Percentiles rank a stretch among this genome's conserved stretches.
Evolutionary conservation across 2,888 invertebrate genomes (phyloP).

Genomic region (Nipponacmea schrenckii): DNA sequence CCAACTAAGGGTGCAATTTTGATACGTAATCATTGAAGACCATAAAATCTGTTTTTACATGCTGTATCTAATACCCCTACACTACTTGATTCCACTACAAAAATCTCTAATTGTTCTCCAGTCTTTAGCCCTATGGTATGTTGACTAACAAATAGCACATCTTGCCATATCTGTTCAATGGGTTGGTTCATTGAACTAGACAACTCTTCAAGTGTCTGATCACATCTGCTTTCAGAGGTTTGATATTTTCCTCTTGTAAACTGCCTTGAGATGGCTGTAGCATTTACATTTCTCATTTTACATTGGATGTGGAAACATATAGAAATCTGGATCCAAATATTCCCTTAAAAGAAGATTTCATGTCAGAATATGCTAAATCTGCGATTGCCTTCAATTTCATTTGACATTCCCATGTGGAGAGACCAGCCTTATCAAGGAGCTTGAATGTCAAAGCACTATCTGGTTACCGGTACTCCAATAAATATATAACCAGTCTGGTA

Average conservation of each 20-base stretch:
- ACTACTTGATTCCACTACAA: no score
- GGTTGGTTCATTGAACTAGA: constrained; percentile 2
- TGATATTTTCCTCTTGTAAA: not conserved
- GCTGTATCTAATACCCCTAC: no score
- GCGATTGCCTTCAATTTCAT: constrained; percentile 19
- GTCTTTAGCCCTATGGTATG: constrained; percentile 12
- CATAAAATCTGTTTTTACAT: no score
- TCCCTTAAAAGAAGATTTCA: constrained; percentile 20
- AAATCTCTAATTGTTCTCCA: no score
- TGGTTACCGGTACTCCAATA: not conserved
- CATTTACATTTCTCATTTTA: not conserved
- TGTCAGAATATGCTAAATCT: constrained; percentile 11
- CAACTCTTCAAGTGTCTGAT: not conserved
- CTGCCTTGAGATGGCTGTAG: not conserved
- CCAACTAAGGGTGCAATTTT: no score
- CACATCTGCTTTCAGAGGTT: not conserved
- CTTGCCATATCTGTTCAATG: constrained; percentile 9
- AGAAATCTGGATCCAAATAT: constrained; percentile 6
- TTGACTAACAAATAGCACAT: constrained; percentile 12
- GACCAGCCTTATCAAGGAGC: constrained; percentile 14
- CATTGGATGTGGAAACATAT: not conserved
- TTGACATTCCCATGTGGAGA: constrained; percentile 16
- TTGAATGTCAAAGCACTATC: constrained; percentile 11
- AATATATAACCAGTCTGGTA: not conserved
- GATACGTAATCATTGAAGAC: no score